Conservation (phyloP, 2,113 vertebrate species). For the Arothron firmamentum region DNA sequence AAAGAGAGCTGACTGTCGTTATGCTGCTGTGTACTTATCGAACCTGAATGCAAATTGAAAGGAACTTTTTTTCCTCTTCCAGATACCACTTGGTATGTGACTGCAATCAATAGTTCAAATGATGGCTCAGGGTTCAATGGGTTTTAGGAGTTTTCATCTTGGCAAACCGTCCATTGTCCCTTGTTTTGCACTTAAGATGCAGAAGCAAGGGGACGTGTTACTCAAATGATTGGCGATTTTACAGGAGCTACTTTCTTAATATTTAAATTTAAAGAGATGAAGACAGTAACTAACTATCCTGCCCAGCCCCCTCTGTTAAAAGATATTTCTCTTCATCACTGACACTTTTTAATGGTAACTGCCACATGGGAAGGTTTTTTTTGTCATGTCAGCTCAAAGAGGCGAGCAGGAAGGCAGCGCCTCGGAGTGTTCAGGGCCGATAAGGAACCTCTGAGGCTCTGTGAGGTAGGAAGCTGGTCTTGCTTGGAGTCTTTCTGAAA, state of each 20-base stretch:
- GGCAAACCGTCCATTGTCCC: neutral
- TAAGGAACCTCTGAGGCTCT: constrained; percentile 24
- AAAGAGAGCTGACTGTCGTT: neutral
- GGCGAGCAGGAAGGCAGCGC: constrained; percentile 12
- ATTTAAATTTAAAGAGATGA: too few species aligned
- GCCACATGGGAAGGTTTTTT: constrained; percentile 13
- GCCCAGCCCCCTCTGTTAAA: too few species aligned
- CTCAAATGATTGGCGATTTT: neutral
- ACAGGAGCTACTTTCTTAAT: too few species aligned
- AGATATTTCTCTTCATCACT: constrained; percentile 17
- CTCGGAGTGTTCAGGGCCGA: constrained; percentile 33
- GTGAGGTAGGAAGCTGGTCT: constrained; percentile 7
- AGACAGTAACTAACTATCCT: too few species aligned
- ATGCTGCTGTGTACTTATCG: constrained; percentile 6
- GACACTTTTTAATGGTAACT: constrained; percentile 25
- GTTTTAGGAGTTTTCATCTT: constrained; percentile 1
- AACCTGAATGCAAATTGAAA: constrained; percentile 29
- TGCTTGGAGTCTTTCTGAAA: constrained; percentile 35
- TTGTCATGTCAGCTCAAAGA: constrained; percentile 30
- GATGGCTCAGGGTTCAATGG: constrained; percentile 39
- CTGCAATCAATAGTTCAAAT: constrained; percentile 22
- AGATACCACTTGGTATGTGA: constrained; percentile 2
- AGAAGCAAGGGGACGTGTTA: neutral
- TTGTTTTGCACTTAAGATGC: neutral
- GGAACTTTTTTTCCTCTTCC: constrained; percentile 22